These are phyloP conservation scores for Arbacia lixula DNA, from an alignment of 53 echinoderm and acorn worm genomes.

Conservation along the genomic window DNA sequence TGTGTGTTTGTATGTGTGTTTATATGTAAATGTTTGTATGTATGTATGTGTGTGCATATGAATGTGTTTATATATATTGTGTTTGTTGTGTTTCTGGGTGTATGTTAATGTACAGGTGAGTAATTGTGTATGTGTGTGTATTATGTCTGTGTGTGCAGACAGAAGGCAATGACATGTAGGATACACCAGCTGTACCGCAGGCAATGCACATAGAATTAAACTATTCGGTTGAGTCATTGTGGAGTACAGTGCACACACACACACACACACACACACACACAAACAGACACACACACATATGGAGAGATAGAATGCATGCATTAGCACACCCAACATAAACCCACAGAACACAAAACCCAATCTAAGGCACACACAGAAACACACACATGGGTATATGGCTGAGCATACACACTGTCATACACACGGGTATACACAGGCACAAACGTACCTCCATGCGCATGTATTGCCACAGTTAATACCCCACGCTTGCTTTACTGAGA, in stretches of 20 bases:
- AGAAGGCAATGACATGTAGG: too few species aligned
- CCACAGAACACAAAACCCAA: too few species aligned
- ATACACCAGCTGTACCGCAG: too few species aligned
- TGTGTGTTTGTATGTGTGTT: too few species aligned
- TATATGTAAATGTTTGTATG: too few species aligned
- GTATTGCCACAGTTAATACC: conserved; percentile 36
- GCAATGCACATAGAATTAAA: too few species aligned
- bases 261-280: conserved; percentile 14
- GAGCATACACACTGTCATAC: conserved; percentile 2
- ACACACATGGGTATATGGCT: neutral
- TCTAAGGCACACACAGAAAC: conserved; percentile 21
- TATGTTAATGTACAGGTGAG: too few species aligned
- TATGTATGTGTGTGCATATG: too few species aligned
- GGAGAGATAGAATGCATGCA: neutral
- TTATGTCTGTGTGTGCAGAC: too few species aligned
- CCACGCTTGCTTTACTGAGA: conserved; percentile 46
- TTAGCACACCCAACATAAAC: conserved; percentile 20
- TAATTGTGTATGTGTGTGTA: too few species aligned
- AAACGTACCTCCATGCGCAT: neutral
- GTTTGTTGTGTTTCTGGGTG: too few species aligned
- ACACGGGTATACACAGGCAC: neutral
- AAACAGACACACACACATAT: conserved; percentile 25
- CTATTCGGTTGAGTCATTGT: neutral
- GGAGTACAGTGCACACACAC: conserved; percentile 4
- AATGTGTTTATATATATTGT: too few species aligned